Evolutionary conservation across 1,140 invertebrate species (phyloP), one percentile per base, ranked within the genome.

Genomic region (Ostrea denselamellosa): DNA sequence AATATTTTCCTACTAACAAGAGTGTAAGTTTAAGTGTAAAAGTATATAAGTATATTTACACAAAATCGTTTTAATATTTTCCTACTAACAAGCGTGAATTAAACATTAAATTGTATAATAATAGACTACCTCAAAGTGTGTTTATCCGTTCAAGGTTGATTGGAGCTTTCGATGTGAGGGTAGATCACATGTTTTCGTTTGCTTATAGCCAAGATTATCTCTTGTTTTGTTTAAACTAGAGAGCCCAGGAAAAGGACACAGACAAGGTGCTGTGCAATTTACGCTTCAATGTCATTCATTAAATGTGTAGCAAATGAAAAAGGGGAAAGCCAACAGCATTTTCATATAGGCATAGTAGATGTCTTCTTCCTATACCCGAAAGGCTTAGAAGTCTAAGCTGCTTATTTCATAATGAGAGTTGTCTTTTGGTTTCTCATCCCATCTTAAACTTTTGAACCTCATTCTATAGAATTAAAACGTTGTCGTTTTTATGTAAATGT

Each of bases 381-480:
- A 77, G 68, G 68, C 68, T 77, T 17, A 77, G 12, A 77, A 77
- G 68, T 77, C 28, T 77, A 77, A 77, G 68, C 68, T 14, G 68
- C 68, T 77, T 77, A 77, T 34, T 77, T 77, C 68, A 77, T 77
- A 77, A 77, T 77, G 68, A 77, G 68, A 77, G 68, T 77, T 77
- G 68, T 77, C 68, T 77, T 77, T 77, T 77, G 28, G 68, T 77
- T 77, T 77, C 25, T 77, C 68, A 77, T 77, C 68, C 68, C 68
- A 77, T 77, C 68, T 77, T 77, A 77, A 77, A 77, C 68, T 77
- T 77, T 77, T 77, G 68, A 77, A 77, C 68, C 68, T 28, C 25
- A 28, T 25, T 77, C 68, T 77, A 28, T 28, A 77, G 68, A 77
- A 77, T 77, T 77, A 77, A 77, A 77, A 22, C 68, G 68, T 77